Evolutionary conservation across 2,113 vertebrate genomes (phyloP).

Genomic region (Forbesichthys agassizii): DNA sequence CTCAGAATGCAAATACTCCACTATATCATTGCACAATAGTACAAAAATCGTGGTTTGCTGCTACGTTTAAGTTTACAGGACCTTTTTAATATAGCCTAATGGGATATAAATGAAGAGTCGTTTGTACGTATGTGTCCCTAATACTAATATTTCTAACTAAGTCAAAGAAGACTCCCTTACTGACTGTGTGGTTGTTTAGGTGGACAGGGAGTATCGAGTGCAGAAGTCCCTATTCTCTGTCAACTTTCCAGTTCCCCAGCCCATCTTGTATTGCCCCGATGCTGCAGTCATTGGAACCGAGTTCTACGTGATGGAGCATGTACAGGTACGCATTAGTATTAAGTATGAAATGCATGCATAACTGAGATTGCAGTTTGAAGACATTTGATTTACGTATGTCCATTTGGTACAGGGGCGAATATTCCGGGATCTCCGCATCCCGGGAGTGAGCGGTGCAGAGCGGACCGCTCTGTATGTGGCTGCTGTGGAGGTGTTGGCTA

Average conservation of each 20-base stretch:
- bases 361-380: neutral
- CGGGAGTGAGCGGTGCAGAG: constrained; percentile 81
- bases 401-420: constrained; percentile 82
- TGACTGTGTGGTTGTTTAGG: constrained; percentile 61
- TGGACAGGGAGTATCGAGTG: constrained; percentile 88
- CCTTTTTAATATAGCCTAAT: too few relatives aligned
- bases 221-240: constrained; percentile 84
- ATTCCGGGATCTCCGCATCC: constrained; percentile 82
- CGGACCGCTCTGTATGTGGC: constrained; percentile 85
- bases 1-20: too few relatives aligned
- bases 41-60: too few relatives aligned
- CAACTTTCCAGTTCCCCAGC: constrained; percentile 90
- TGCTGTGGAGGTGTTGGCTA: constrained; percentile 82
- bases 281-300: constrained; percentile 86
- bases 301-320: constrained; percentile 92
- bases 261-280: constrained; percentile 84
- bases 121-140: too few relatives aligned
- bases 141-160: too few relatives aligned
- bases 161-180: too few relatives aligned
- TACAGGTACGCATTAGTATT: constrained; percentile 74
- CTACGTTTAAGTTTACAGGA: too few relatives aligned
- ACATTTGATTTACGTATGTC: neutral
- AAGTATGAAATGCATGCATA: neutral
- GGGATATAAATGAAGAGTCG: too few relatives aligned
- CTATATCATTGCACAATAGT: too few relatives aligned